A percentile compares a stretch with the other conserved stretches of the same genome.
Conservation (phyloP, 2,797 vertebrate species). For the Neosilurus hyrtlii region DNA sequence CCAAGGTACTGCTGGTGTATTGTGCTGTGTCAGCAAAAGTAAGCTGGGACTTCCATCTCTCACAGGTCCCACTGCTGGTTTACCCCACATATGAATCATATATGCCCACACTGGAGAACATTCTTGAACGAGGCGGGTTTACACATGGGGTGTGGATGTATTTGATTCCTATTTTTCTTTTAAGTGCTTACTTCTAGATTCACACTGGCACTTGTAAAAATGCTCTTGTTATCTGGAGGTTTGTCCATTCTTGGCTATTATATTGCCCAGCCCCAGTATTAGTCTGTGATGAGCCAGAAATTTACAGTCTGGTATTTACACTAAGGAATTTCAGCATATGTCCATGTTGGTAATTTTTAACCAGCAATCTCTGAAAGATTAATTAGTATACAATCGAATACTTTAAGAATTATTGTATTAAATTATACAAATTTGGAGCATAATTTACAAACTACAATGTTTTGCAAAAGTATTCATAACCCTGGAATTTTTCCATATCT, state of each 20-base stretch:
- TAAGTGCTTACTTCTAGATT: too few relatives aligned
- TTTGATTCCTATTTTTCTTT: too few relatives aligned
- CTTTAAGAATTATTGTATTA: not conserved
- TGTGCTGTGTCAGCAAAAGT: slow-evolving; percentile 26
- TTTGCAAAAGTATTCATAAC: too few relatives aligned
- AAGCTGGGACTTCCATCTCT: not conserved
- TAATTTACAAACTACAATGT: not conserved
- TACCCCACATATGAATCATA: not conserved
- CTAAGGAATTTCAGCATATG: not conserved
- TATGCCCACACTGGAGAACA: not conserved
- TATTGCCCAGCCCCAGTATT: not conserved
- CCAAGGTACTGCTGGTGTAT: not conserved
- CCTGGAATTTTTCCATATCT: too few relatives aligned
- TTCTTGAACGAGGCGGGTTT: too few relatives aligned
- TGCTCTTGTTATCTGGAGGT: too few relatives aligned
- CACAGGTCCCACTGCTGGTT: slow-evolving; percentile 23
- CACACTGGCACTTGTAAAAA: too few relatives aligned
- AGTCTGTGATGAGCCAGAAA: not conserved
- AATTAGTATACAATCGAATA: not conserved
- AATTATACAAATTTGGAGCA: not conserved
- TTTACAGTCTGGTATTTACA: not conserved
- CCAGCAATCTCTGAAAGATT: not conserved
- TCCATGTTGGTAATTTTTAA: not conserved
- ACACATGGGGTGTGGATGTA: too few relatives aligned
- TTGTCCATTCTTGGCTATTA: too few relatives aligned